Conservation (phyloP, 2,888 invertebrate genomes). For the Pachliopta kotzebuea region DNA sequence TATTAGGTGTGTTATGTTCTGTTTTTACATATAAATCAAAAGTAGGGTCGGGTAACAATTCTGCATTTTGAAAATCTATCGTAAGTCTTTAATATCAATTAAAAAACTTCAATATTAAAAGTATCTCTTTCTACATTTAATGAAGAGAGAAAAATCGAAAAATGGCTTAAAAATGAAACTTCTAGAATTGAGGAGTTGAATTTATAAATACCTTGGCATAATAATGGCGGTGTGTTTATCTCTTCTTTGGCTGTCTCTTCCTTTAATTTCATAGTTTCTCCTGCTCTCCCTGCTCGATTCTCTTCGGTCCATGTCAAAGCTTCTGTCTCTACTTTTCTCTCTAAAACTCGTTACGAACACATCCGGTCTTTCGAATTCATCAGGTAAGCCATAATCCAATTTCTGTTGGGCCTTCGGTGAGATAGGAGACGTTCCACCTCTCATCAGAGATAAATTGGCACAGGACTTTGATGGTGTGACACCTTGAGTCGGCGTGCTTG, state of each 20-base stretch:
- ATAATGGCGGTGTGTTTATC: conserved; percentile 75
- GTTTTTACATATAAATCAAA: too few species aligned
- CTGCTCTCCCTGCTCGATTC: conserved; percentile 59
- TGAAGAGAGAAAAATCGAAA: too few species aligned
- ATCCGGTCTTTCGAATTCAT: conserved; percentile 58
- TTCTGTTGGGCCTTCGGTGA: conserved; percentile 81
- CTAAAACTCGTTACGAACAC: conserved; percentile 69
- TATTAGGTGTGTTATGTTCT: too few species aligned
- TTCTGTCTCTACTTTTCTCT: conserved; percentile 59
- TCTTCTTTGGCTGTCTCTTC: conserved; percentile 45
- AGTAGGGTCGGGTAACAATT: too few species aligned
- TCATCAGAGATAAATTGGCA: conserved; percentile 59
- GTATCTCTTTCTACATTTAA: too few species aligned
- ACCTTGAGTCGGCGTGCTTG: conserved; percentile 67
- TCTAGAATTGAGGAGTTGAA: neutral
- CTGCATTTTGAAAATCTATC: too few species aligned
- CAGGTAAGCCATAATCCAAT: conserved; percentile 71
- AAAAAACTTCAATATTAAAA: too few species aligned
- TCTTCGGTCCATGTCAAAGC: conserved; percentile 54
- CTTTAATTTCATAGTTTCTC: conserved; percentile 52
- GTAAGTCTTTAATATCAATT: too few species aligned
- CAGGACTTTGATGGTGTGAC: conserved; percentile 74
- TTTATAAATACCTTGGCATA: conserved; percentile 62
- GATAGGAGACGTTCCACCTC: conserved; percentile 59
- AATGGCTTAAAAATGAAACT: too few species aligned